Conservation (phyloP, 1,140 invertebrate genomes). For the Cydia fagiglandana region DNA sequence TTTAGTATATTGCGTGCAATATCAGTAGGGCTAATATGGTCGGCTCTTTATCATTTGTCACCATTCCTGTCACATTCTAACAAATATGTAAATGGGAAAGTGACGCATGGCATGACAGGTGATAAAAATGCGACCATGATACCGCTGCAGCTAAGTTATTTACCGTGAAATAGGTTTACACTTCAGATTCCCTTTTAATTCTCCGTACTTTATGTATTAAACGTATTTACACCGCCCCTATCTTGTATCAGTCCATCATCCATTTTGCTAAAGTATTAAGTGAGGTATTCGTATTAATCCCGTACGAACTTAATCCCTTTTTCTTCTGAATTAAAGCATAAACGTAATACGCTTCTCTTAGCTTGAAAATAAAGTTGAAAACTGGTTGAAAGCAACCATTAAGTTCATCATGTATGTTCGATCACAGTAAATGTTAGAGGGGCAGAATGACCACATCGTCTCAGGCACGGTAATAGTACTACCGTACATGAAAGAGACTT, state of each 20-base stretch:
- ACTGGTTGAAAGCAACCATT: slow-evolving; percentile 20
- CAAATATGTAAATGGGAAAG: too few relatives aligned
- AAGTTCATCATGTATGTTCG: slow-evolving; percentile 12
- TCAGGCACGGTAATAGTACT: too few relatives aligned
- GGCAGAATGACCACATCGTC: neutral
- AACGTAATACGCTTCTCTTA: slow-evolving; percentile 6
- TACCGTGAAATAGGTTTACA: neutral
- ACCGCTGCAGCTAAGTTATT: neutral
- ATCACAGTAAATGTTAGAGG: neutral
- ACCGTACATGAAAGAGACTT: too few relatives aligned
- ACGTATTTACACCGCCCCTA: slow-evolving; percentile 30
- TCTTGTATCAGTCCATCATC: slow-evolving; percentile 18
- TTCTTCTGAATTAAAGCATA: neutral
- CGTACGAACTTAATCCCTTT: neutral
- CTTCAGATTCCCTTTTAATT: neutral
- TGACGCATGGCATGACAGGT: too few relatives aligned
- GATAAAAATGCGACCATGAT: too few relatives aligned
- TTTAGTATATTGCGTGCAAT: neutral
- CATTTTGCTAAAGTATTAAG: slow-evolving; percentile 5
- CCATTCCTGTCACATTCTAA: too few relatives aligned
- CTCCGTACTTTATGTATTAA: slow-evolving; percentile 20
- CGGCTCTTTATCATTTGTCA: too few relatives aligned
- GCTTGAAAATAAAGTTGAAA: slow-evolving; percentile 22
- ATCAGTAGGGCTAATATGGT: too few relatives aligned
- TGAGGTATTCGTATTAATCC: neutral